phyloP scores from a whole-genome alignment of 2,888 invertebrate genomes.

The Gandaritis pyraliata region DNA sequence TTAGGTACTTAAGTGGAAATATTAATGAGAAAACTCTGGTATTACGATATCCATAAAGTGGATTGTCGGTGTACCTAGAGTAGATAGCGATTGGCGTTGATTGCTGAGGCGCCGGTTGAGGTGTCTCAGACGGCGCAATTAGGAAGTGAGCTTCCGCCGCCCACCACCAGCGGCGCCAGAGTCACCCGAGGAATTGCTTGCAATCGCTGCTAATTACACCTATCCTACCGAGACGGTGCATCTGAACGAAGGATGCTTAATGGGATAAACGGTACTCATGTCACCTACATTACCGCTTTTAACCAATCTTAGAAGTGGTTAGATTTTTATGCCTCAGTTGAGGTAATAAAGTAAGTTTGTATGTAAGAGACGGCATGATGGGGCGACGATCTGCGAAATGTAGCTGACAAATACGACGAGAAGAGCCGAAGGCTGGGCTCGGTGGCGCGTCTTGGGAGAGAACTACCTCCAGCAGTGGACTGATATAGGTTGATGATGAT shows the following conservation, averaged over 20 bases:
- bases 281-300: conserved; percentile 9
- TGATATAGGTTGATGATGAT: no score
- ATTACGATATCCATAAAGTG: conserved; percentile 47
- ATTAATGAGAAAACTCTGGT: conserved; percentile 33
- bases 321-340: background rate
- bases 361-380: no score
- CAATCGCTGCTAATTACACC: conserved; percentile 78
- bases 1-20: conserved; percentile 2
- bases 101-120: conserved; percentile 81
- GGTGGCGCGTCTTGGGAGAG: no score
- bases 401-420: no score
- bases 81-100: conserved; percentile 73
- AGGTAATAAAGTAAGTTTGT: no score
- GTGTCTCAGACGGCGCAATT: conserved; percentile 80
- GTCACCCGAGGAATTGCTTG: conserved; percentile 75
- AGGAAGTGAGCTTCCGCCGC: conserved; percentile 83
- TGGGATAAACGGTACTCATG: conserved; percentile 29
- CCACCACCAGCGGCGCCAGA: conserved; percentile 77
- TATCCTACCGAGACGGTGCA: conserved; percentile 51
- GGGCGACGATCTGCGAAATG: no score
- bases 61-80: conserved; percentile 56
- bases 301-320: background rate
- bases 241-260: conserved; percentile 35
- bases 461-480: no score
- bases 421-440: no score